phyloP scores from a whole-genome alignment of 2,797 vertebrate species.

The Orestias chungarensis region DNA sequence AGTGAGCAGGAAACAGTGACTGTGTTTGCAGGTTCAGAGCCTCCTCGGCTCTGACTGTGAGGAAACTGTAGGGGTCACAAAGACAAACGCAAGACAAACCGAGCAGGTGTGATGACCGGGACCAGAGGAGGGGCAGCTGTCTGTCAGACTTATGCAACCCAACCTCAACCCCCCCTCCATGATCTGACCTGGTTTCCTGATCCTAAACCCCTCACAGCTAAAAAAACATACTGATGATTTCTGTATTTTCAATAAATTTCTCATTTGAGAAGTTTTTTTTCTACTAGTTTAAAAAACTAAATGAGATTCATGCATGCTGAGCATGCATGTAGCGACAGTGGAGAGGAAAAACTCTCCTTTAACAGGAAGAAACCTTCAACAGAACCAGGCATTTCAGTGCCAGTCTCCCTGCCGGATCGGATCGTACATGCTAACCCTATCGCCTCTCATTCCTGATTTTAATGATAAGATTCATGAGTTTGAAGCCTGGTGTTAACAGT shows the following conservation, averaged over 20 bases:
- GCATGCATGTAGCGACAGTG: too few species aligned
- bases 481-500: too few species aligned
- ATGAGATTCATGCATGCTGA: too few species aligned
- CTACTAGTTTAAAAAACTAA: neutral
- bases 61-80: constrained; percentile 53
- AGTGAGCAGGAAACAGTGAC: constrained; percentile 40
- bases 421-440: too few species aligned
- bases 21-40: constrained; percentile 48
- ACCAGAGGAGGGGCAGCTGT: constrained; percentile 73
- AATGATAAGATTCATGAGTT: too few species aligned
- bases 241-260: too few species aligned
- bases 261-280: neutral
- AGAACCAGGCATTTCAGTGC: too few species aligned
- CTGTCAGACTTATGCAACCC: constrained; percentile 52
- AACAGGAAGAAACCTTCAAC: too few species aligned
- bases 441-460: too few species aligned
- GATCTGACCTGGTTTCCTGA: too few species aligned
- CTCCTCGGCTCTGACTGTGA: constrained; percentile 40
- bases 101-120: constrained; percentile 62
- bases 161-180: constrained; percentile 30
- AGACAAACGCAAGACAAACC: constrained; percentile 67
- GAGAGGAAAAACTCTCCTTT: too few species aligned
- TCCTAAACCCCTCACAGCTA: constrained; percentile 15
- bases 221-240: neutral
- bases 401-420: too few species aligned